These are phyloP conservation scores for Lasioglossum vierecki DNA, from an alignment of 2,888 invertebrate genomes.

Conservation along the genomic window DNA sequence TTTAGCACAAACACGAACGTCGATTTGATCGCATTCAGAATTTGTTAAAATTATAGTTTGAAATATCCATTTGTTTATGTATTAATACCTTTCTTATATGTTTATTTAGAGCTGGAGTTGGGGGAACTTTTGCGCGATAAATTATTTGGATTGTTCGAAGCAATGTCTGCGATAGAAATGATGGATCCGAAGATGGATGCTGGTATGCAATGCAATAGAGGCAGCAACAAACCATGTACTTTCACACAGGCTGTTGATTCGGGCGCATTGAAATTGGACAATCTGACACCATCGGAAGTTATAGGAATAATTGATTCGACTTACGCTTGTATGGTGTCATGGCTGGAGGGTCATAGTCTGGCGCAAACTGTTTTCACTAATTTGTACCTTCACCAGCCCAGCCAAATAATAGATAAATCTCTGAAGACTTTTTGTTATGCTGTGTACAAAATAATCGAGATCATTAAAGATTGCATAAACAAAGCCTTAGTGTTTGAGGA, in stretches of 20 bases:
- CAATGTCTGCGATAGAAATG: conserved; percentile 99
- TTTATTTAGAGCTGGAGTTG: conserved; percentile 89
- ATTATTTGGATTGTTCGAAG: conserved; percentile 96
- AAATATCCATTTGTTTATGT: background rate
- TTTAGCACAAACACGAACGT: background rate
- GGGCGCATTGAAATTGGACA: conserved; percentile 90
- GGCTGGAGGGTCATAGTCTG: conserved; percentile 98
- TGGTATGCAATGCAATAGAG: conserved; percentile 97
- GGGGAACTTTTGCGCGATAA: conserved; percentile 97
- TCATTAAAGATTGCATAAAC: conserved; percentile 94
- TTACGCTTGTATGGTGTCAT: conserved; percentile 96
- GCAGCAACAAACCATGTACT: conserved; percentile 92
- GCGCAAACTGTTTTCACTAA: conserved; percentile 99
- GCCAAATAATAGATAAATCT: conserved; percentile 91
- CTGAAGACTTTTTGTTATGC: conserved; percentile 94
- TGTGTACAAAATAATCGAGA: conserved; percentile 94
- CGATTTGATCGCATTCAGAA: background rate
- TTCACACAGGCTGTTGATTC: conserved; percentile 94
- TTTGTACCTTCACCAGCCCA: conserved; percentile 96
- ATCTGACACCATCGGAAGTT: conserved; percentile 91
- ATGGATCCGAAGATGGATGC: conserved; percentile 99
- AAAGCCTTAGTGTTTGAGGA: conserved; percentile 96
- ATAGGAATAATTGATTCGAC: conserved; percentile 98
- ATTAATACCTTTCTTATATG: conserved; percentile 34
- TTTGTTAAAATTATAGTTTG: background rate